A percentile compares a stretch with the other conserved stretches of the same genome.
phyloP scores from a whole-genome alignment of 2,888 invertebrate genomes.

The Morpho achilles region DNA sequence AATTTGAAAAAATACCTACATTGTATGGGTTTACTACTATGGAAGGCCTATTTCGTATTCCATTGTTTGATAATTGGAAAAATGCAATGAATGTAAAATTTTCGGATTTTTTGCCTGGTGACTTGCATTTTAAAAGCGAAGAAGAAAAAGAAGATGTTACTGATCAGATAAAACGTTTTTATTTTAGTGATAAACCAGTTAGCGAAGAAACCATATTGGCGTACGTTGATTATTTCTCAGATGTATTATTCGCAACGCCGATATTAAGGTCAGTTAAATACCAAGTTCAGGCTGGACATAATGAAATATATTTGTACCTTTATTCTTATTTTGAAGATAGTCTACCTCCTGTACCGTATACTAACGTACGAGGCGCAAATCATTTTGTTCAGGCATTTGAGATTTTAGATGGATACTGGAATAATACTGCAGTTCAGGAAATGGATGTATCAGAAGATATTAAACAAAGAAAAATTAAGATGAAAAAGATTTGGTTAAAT shows the following conservation, averaged over 20 bases:
- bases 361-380: slow-evolving; percentile 36
- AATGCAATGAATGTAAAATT: slow-evolving; percentile 46
- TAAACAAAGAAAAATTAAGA: slow-evolving; percentile 37
- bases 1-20: slow-evolving; percentile 41
- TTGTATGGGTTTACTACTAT: slow-evolving; percentile 45
- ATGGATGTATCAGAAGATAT: slow-evolving; percentile 30
- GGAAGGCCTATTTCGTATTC: slow-evolving; percentile 36
- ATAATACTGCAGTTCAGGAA: slow-evolving; percentile 29
- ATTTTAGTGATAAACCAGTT: slow-evolving; percentile 37
- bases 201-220: slow-evolving; percentile 33
- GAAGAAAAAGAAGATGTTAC: slow-evolving; percentile 38
- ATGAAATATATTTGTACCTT: slow-evolving; percentile 46
- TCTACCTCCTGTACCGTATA: slow-evolving; percentile 33
- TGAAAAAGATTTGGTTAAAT: slow-evolving; percentile 23
- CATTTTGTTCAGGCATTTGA: slow-evolving; percentile 42
- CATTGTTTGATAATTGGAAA: slow-evolving; percentile 37
- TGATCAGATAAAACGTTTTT: slow-evolving; percentile 24
- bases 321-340: slow-evolving; percentile 41
- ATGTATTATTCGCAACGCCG: slow-evolving; percentile 47
- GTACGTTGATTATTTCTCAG: slow-evolving; percentile 45
- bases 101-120: slow-evolving; percentile 43
- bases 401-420: slow-evolving; percentile 23
- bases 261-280: slow-evolving; percentile 37
- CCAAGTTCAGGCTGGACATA: slow-evolving; percentile 39
- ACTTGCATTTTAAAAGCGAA: slow-evolving; percentile 41